Conservation (phyloP, 2,113 vertebrate species). For the Axis porcinus region DNA sequence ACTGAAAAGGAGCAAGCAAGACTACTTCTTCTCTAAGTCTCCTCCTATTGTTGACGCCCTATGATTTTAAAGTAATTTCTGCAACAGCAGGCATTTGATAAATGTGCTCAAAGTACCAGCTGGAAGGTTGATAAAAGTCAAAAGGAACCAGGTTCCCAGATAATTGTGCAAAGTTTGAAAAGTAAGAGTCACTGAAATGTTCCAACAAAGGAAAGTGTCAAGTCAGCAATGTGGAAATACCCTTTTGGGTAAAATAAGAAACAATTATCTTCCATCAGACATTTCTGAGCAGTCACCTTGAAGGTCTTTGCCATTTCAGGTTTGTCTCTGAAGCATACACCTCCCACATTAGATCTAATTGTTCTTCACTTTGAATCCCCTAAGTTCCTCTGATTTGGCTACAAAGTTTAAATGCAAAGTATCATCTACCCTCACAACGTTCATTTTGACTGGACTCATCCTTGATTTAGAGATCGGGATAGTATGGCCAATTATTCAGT, state of each 20-base stretch:
- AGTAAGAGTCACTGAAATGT: conserved; percentile 49
- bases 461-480: neutral
- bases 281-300: conserved; percentile 17
- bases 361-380: neutral
- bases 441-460: neutral
- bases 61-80: conserved; percentile 32
- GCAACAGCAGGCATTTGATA: conserved; percentile 30
- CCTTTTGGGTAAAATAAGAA: conserved; percentile 64
- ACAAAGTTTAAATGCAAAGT: neutral
- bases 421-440: rapidly evolving
- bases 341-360: neutral
- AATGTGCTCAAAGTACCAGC: neutral
- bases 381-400: neutral
- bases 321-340: neutral
- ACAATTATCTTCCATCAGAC: conserved; percentile 5
- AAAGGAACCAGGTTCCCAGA: conserved; percentile 45
- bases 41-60: neutral
- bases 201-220: conserved; percentile 20
- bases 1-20: neutral
- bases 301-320: conserved; percentile 22
- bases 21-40: neutral
- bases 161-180: conserved; percentile 40
- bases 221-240: conserved; percentile 73
- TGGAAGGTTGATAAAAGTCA: conserved; percentile 50
- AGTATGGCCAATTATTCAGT: neutral